phyloP scores from a whole-genome alignment of 2,888 invertebrate species.

The Homarus gammarus region DNA sequence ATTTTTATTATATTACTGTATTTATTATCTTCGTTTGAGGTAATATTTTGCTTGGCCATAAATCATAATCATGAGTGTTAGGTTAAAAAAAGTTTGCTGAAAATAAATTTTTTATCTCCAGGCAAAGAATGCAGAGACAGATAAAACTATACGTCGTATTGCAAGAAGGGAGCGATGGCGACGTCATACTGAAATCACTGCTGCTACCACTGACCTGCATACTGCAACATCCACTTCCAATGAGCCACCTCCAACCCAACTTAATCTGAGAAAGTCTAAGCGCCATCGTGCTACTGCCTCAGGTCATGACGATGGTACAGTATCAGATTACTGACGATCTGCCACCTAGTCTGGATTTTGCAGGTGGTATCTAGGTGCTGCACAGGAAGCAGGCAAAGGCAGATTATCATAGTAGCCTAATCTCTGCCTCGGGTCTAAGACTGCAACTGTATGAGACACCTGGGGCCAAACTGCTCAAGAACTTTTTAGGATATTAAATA shows the following conservation, averaged over 20 bases:
- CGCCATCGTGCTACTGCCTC: slow-evolving; percentile 59
- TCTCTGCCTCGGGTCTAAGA: slow-evolving; percentile 20
- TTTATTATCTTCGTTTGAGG: too few species aligned
- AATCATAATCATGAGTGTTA: too few species aligned
- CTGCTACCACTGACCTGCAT: slow-evolving; percentile 2
- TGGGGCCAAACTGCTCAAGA: slow-evolving; percentile 65
- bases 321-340: slow-evolving; percentile 61
- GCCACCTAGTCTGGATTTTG: slow-evolving; percentile 11
- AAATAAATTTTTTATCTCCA: not conserved
- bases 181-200: slow-evolving; percentile 46
- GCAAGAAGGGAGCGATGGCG: slow-evolving; percentile 51
- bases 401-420: not conserved
- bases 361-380: slow-evolving; percentile 3
- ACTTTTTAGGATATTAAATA: slow-evolving; percentile 46
- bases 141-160: slow-evolving; percentile 42
- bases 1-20: too few species aligned
- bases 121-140: slow-evolving; percentile 49
- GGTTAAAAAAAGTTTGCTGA: too few species aligned
- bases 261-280: slow-evolving; percentile 39
- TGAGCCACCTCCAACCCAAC: slow-evolving; percentile 30
- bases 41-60: too few species aligned
- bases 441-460: slow-evolving; percentile 16
- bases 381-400: not conserved
- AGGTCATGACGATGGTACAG: slow-evolving; percentile 67
- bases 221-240: not conserved